Conservation (phyloP, 1,140 invertebrate species). For the Macrosteles quadrilineatus region DNA sequence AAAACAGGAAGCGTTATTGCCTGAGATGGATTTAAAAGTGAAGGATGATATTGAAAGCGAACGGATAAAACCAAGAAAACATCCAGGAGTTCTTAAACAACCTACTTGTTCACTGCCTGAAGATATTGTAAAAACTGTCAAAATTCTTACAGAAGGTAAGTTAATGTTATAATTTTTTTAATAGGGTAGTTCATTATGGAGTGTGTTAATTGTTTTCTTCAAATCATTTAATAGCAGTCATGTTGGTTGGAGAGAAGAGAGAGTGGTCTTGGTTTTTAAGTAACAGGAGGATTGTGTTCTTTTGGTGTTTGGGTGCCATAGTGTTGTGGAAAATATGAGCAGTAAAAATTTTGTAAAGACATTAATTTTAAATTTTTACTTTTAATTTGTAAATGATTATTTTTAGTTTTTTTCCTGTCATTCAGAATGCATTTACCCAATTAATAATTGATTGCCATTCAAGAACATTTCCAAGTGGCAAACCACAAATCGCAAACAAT, state of each 20-base stretch:
- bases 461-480: too few relatives aligned
- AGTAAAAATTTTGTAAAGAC: too few relatives aligned
- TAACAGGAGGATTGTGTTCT: not conserved
- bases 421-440: too few relatives aligned
- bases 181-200: not conserved
- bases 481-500: too few relatives aligned
- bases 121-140: conserved; percentile 55
- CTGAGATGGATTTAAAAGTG: not conserved
- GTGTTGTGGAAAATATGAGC: too few relatives aligned
- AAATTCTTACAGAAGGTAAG: conserved; percentile 15
- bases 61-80: conserved; percentile 63
- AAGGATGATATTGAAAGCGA: conserved; percentile 56
- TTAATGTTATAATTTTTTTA: not conserved
- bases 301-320: not conserved
- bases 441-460: too few relatives aligned
- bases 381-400: too few relatives aligned
- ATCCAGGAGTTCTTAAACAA: conserved; percentile 63
- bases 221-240: not conserved
- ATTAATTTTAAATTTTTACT: too few relatives aligned
- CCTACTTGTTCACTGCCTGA: conserved; percentile 57
- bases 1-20: not conserved
- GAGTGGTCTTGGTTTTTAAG: not conserved
- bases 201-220: not conserved
- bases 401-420: too few relatives aligned
- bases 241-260: not conserved